phyloP scores from a whole-genome alignment of 2,797 vertebrate species.

The Oreochromis mossambicus region DNA sequence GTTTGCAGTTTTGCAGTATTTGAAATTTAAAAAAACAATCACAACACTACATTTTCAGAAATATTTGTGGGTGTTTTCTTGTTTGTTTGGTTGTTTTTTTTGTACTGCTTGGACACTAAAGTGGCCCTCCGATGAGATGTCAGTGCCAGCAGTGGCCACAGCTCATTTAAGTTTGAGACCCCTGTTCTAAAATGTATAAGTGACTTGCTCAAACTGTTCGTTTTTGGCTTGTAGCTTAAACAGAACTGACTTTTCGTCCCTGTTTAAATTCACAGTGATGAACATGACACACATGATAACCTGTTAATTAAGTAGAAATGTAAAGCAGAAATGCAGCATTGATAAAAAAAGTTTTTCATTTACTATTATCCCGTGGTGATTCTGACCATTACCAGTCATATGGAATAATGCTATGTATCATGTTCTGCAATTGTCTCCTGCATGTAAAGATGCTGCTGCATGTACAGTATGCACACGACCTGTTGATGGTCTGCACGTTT shows the following conservation, averaged over 20 bases:
- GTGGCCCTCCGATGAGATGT: background rate
- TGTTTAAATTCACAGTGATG: background rate
- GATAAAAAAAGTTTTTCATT: background rate
- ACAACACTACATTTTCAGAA: background rate
- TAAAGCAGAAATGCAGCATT: background rate
- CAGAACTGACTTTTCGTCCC: background rate
- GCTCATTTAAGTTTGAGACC: background rate
- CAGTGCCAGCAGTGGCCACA: background rate
- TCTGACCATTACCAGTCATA: background rate
- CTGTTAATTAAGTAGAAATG: background rate
- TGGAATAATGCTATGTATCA: background rate
- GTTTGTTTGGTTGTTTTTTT: rapidly evolving
- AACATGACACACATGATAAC: background rate
- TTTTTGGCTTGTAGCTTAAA: background rate
- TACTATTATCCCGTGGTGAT: background rate
- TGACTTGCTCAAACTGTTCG: background rate
- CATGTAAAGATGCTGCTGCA: background rate
- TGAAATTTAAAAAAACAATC: background rate
- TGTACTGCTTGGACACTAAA: background rate
- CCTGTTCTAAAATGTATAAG: background rate
- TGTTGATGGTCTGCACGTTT: background rate
- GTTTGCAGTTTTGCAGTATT: background rate
- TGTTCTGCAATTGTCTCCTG: background rate
- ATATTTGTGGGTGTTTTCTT: background rate
- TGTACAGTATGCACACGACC: background rate